Percentiles rank a stretch among this genome's conserved stretches.
Conservation (phyloP, 92 coral and sea anemone genomes). For the Porites cylindrica region DNA sequence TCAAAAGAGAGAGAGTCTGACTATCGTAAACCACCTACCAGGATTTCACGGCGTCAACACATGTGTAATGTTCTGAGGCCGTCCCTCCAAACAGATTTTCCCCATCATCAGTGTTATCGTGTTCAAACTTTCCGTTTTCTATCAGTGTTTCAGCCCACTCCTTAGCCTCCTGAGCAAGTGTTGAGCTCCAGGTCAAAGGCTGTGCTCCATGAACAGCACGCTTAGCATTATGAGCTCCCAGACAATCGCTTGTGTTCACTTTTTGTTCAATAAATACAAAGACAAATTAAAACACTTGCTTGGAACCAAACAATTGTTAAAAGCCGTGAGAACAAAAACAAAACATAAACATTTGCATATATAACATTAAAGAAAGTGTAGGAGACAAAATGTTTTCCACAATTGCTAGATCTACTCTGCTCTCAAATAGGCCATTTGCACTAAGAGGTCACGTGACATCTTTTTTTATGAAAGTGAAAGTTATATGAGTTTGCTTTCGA, state of each 20-base stretch:
- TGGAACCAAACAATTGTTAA: neutral
- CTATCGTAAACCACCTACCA: neutral
- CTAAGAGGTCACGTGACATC: too few species aligned
- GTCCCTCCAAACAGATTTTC: neutral
- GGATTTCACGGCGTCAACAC: neutral
- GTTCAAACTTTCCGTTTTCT: neutral
- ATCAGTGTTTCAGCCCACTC: conserved; percentile 37
- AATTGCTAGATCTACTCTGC: too few species aligned
- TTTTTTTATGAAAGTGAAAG: too few species aligned
- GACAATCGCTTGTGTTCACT: conserved; percentile 53
- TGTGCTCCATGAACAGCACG: conserved; percentile 64
- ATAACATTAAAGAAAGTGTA: neutral
- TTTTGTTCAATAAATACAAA: too few species aligned
- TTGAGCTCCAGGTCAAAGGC: conserved; percentile 49
- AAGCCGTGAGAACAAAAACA: neutral
- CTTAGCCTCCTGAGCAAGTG: conserved; percentile 57
- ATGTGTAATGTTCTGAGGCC: neutral
- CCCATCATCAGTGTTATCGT: neutral
- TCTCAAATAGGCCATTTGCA: too few species aligned
- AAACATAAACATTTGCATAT: neutral
- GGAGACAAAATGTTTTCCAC: neutral
- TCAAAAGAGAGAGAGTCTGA: too few species aligned
- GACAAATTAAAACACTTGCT: neutral
- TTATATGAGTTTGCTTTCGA: too few species aligned
- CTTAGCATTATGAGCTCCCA: conserved; percentile 70